Conservation (phyloP, 2,113 vertebrate species). For the Amphiprion ocellaris region DNA sequence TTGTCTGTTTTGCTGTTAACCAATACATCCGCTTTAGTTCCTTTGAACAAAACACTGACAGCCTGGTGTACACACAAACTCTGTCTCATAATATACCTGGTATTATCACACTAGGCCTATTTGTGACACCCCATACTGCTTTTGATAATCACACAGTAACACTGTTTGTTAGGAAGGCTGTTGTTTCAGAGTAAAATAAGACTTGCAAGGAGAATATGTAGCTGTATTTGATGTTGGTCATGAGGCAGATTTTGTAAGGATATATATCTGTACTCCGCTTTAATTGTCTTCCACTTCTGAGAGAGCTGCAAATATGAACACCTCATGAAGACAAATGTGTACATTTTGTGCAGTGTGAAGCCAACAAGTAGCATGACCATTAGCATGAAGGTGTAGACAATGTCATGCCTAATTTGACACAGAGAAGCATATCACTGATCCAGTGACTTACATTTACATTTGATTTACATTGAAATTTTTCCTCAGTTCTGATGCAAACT, state of each 20-base stretch:
- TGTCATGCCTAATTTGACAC: slow-evolving; percentile 40
- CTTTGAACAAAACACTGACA: slow-evolving; percentile 9
- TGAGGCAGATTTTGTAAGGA: slow-evolving; percentile 8
- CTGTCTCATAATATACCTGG: not conserved
- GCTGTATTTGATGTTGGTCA: slow-evolving; percentile 2
- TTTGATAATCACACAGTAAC: not conserved
- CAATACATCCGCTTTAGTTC: slow-evolving; percentile 2
- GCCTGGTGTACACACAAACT: too few species aligned
- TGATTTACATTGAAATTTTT: slow-evolving; percentile 12
- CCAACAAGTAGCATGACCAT: slow-evolving; percentile 3
- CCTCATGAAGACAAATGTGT: slow-evolving; percentile 16
- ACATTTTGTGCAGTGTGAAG: slow-evolving; percentile 19
- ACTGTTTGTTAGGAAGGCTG: not conserved
- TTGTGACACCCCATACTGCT: not conserved
- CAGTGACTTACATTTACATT: slow-evolving; percentile 9
- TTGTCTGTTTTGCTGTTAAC: slow-evolving; percentile 8
- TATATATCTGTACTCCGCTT: slow-evolving; percentile 10
- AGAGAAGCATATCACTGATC: slow-evolving; percentile 5
- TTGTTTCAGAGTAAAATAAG: not conserved
- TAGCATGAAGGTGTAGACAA: slow-evolving; percentile 14
- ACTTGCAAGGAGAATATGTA: not conserved
- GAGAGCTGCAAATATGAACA: slow-evolving; percentile 20
- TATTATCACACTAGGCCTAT: not conserved
- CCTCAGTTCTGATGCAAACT: slow-evolving; percentile 18
- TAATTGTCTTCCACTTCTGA: slow-evolving; percentile 7